Base-by-base conservation (phyloP, 2,797 vertebrate species). In the Poeciliopsis infans region DNA sequence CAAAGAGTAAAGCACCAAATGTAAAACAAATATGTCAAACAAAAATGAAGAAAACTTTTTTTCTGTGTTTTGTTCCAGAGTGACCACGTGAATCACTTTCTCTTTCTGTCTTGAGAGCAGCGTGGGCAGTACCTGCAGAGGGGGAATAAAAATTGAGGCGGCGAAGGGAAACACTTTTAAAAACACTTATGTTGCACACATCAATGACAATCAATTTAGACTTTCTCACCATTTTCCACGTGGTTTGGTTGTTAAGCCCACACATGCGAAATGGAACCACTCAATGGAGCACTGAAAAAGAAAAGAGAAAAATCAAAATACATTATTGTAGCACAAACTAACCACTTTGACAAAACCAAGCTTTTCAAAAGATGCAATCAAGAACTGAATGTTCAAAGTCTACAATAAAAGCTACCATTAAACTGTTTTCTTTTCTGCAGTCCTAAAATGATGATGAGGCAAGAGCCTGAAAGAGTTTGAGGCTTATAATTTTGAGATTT, bases 251-350 rank as follows among this genome's bases (percentile, higher is more conserved):
- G 97, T 97, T 90, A 99, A 95, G 82, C 97, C 97, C 86, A 99
- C 98, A 80, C 98, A 99, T 84, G 98, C 97, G 91, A 99, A 99
- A 95, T 99, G 98, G 95, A 99, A 99, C 98, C 98, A 99, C 90
- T 99, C 98, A 49, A 99, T 99, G 89, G 98, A 98, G 92, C 98
- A 99, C 98, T 99, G 92, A 20, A 74, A 76, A 77, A 82, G 18
- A 85, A 83, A 78, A 79, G 12, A 85, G 83, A 73, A 78, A 75
- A 80, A 23, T 80, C 0, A 33, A 85, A 5, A 13, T 23, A 36
- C 23, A 23, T 33, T 72, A 61, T 68, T 10, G 77, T 39, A 16
- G 51, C 77, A 28, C 39, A 79, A 73, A 77, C 49, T 41, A 3
- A 28, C 43, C 46, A 83, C 25, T 85, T 7, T 68, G 33, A 74